A percentile compares a stretch with the other conserved stretches of the same genome.
phyloP scores from a whole-genome alignment of 2,113 vertebrate genomes.

The Saguinus imperator region DNA sequence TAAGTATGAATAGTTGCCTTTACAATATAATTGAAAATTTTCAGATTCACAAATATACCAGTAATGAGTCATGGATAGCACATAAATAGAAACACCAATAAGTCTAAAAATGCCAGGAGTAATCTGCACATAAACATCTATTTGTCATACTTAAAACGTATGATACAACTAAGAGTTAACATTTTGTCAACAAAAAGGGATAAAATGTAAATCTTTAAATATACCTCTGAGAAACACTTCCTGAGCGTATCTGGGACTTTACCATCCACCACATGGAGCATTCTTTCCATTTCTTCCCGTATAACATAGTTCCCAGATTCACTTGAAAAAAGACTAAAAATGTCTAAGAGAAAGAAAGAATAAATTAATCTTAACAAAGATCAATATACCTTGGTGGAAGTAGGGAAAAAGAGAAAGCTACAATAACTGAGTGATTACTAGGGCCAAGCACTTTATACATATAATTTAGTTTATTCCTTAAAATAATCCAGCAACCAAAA shows the following conservation, averaged over 20 bases:
- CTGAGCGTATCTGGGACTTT: constrained; percentile 94
- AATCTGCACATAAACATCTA: not conserved
- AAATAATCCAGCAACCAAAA: constrained; percentile 41
- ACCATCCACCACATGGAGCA: constrained; percentile 95
- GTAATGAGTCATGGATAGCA: not conserved
- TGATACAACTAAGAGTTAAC: constrained; percentile 23
- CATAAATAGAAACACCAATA: constrained; percentile 31
- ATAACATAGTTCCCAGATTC: constrained; percentile 95
- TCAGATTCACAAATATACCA: constrained; percentile 33
- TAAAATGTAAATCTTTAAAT: constrained; percentile 46
- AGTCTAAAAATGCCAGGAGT: constrained; percentile 30
- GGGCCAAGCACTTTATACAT: not conserved
- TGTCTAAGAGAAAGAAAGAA: constrained; percentile 86
- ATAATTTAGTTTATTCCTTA: constrained; percentile 20
- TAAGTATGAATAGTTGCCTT: constrained; percentile 31
- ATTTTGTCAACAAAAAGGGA: not conserved
- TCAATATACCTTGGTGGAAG: not conserved
- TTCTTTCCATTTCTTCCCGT: constrained; percentile 96
- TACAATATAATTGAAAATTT: constrained; percentile 14
- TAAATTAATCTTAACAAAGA: constrained; percentile 50
- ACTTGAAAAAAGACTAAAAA: constrained; percentile 98
- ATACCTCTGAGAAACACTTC: constrained; percentile 96
- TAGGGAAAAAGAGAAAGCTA: constrained; percentile 20
- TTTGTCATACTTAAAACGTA: constrained; percentile 6
- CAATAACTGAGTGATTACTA: constrained; percentile 10